phyloP scores from a whole-genome alignment of 2,797 vertebrate species.

The Anableps anableps region DNA sequence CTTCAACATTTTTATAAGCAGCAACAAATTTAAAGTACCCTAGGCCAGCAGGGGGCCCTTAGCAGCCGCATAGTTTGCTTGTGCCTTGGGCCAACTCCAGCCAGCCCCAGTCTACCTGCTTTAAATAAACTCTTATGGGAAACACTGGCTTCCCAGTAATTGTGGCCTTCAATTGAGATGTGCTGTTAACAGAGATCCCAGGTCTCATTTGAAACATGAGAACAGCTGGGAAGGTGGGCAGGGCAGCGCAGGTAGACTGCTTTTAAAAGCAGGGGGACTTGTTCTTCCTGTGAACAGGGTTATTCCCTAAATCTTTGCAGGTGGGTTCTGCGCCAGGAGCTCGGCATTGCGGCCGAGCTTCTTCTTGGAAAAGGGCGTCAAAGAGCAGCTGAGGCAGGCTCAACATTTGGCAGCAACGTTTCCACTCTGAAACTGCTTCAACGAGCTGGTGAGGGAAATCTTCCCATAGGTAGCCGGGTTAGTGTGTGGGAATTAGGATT shows the following conservation, averaged over 20 bases:
- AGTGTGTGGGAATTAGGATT: constrained; percentile 13
- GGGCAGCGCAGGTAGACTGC: constrained; percentile 56
- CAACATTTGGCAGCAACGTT: constrained; percentile 67
- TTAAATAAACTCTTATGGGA: constrained; percentile 6
- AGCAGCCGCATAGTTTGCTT: neutral
- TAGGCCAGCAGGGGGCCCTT: neutral
- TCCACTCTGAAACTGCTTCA: constrained; percentile 52
- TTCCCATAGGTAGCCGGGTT: constrained; percentile 12
- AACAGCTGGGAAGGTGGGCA: constrained; percentile 59
- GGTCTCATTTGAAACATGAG: constrained; percentile 68
- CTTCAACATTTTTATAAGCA: neutral
- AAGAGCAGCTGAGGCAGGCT: constrained; percentile 73
- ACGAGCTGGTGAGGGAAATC: constrained; percentile 25
- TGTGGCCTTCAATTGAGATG: neutral
- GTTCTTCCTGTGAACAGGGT: constrained; percentile 23
- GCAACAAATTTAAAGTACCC: neutral
- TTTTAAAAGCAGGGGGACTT: constrained; percentile 39
- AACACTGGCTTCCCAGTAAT: neutral
- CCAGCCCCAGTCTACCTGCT: neutral
- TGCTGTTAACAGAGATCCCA: constrained; percentile 10
- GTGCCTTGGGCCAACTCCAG: neutral
- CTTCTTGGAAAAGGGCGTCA: constrained; percentile 66
- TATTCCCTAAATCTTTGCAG: constrained; percentile 36
- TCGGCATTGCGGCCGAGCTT: constrained; percentile 54
- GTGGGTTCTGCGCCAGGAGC: constrained; percentile 53